These are phyloP conservation scores for Apodemia mormo DNA, from an alignment of 2,888 invertebrate species.

Conservation along the genomic window DNA sequence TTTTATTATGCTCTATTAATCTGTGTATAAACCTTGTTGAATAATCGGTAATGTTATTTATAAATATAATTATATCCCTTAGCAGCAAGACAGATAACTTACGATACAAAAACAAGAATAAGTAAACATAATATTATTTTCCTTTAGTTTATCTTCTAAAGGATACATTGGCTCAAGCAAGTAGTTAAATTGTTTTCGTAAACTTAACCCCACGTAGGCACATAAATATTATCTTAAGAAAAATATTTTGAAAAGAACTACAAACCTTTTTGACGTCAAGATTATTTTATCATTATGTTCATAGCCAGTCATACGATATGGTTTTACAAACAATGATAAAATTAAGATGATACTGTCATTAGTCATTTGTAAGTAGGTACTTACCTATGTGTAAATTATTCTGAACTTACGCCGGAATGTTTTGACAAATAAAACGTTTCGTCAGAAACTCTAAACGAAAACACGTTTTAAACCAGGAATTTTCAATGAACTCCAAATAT, in stretches of 20 bases:
- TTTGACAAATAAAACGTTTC: no score
- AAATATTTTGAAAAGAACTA: conserved; percentile 7
- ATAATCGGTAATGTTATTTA: no score
- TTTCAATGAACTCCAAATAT: no score
- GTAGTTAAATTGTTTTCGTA: conserved; percentile 6
- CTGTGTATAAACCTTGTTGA: no score
- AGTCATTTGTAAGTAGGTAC: background rate
- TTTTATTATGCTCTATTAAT: no score
- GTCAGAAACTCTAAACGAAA: no score
- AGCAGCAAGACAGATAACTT: background rate
- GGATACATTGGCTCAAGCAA: background rate
- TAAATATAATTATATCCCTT: background rate
- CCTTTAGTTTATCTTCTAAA: background rate
- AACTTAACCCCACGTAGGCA: conserved; percentile 14
- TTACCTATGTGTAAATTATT: no score
- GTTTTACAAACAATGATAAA: background rate
- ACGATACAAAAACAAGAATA: background rate
- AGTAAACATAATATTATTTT: conserved; percentile 5
- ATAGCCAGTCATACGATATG: conserved; percentile 2
- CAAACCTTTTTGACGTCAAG: conserved; percentile 17
- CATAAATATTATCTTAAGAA: conserved; percentile 9
- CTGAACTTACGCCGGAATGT: no score
- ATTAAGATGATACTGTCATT: background rate
- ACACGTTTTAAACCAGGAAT: no score
- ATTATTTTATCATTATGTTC: background rate